Evolutionary conservation across 64 coral and sea anemone genomes (phyloP).

Genomic region (Stichodactyla mertensii): DNA sequence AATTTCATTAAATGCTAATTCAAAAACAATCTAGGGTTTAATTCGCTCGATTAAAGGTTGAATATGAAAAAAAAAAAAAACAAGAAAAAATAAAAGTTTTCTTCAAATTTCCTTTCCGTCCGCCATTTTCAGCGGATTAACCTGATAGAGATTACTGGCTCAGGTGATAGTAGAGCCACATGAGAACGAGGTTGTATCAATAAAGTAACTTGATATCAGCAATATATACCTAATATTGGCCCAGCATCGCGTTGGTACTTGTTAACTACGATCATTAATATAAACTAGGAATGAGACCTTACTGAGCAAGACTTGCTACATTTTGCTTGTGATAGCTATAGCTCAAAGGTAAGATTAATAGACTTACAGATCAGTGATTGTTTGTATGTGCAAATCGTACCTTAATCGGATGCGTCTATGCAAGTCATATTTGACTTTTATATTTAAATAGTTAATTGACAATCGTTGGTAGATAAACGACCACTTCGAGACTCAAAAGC

Average conservation of each 20-base stretch:
- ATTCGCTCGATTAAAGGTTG: neutral
- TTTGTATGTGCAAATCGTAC: neutral
- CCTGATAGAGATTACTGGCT: neutral
- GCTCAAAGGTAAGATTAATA: neutral
- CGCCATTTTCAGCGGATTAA: neutral
- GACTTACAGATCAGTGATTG: neutral
- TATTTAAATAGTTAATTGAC: neutral
- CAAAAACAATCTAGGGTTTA: neutral
- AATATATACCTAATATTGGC: neutral
- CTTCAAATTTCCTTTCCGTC: neutral
- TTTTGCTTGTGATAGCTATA: neutral
- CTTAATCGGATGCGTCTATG: too few relatives aligned
- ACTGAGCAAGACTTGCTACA: neutral
- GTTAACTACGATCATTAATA: neutral
- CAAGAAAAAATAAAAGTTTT: neutral
- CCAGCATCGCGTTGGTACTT: neutral
- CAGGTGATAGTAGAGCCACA: neutral
- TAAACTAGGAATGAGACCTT: neutral
- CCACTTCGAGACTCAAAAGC: neutral
- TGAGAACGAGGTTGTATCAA: neutral
- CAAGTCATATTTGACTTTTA: neutral
- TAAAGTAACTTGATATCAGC: neutral
- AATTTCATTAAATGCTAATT: neutral
- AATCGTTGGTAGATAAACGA: neutral
- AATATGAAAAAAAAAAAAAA: neutral